Evolutionary conservation across 2,797 vertebrate genomes (phyloP), one percentile per base, ranked within the genome.

Genomic region (Esox masquinongy): DNA sequence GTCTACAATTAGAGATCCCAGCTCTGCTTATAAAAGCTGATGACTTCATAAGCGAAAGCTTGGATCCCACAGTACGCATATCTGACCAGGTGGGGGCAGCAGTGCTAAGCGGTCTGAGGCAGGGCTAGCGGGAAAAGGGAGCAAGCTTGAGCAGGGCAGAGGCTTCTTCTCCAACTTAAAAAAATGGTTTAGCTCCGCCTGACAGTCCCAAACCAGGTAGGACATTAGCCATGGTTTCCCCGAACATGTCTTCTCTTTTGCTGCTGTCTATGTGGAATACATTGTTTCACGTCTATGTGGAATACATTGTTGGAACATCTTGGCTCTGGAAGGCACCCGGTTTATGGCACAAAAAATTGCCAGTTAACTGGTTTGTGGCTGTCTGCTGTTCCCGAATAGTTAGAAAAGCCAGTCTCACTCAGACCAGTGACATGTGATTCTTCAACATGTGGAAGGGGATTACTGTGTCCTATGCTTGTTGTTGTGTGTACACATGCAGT

Each of bases 141-240:
- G 93, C 91, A 82, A 87, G 91, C 85, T 91, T 90, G 92, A 94
- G 81, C 90, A 94, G 92, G 95, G 36, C 36, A 8, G 36, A 8
- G 36, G 95, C 90, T 93, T 96, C 94, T 91, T 97, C 93, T 95
- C 94, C 94, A 96, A 94, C 95, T 95, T 96, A 94, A 97, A 96
- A 94, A 95, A 92, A 94, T 92, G 95, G 87, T 96, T 97, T 95
- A 95, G 93, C 86, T 95, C 93, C 87, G 94, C 93, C 87, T 97
- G 94, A 97, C 92, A 94, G 85, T 82, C 91, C 93, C 83, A 87
- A 87, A 91, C 0, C 94, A 96, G 95, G 95, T 96, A 97, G 92
- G 95, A 79, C 85, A 77, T 39, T 64, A 72, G 29, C 29, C 17
- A 50, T 69, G 16, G 24, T 26, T 79, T 87, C 77, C 73, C 70